Conservation (phyloP, 2,797 vertebrate species). For the Harpagifer antarcticus region DNA sequence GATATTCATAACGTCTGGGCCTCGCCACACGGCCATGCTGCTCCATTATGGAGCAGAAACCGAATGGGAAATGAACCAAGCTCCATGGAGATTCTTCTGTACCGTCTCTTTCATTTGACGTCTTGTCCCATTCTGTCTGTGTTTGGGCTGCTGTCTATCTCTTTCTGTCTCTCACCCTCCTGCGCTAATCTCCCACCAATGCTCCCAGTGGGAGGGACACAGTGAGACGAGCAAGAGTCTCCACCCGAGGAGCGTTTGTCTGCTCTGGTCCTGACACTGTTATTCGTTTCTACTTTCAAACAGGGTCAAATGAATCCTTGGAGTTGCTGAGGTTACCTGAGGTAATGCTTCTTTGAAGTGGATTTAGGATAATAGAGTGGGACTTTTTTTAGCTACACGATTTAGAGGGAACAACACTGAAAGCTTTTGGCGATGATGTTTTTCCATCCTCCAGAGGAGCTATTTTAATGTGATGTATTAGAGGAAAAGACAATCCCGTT, state of each 20-base stretch:
- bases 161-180: slow-evolving; percentile 25
- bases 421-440: slow-evolving; percentile 29
- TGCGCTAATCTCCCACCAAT: slow-evolving; percentile 4
- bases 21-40: slow-evolving; percentile 56
- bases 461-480: slow-evolving; percentile 50
- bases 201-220: slow-evolving; percentile 39
- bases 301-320: slow-evolving; percentile 45
- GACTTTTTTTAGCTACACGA: slow-evolving; percentile 22
- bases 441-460: slow-evolving; percentile 26
- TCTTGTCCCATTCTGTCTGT: slow-evolving; percentile 21
- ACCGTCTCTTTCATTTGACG: slow-evolving; percentile 56
- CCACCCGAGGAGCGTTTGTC: slow-evolving; percentile 52
- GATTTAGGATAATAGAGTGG: slow-evolving; percentile 53
- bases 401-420: slow-evolving; percentile 47
- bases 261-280: slow-evolving; percentile 40
- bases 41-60: slow-evolving; percentile 76
- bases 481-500: slow-evolving; percentile 56
- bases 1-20: slow-evolving; percentile 68
- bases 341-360: slow-evolving; percentile 46
- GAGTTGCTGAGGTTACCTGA: slow-evolving; percentile 43
- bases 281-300: slow-evolving; percentile 50
- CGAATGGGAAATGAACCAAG: slow-evolving; percentile 77
- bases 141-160: slow-evolving; percentile 36
- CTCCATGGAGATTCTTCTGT: slow-evolving; percentile 48
- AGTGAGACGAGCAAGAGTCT: slow-evolving; percentile 28